A percentile compares a stretch with the other conserved stretches of the same genome.
phyloP scores from a whole-genome alignment of 2,888 invertebrate genomes.

The Eutolmus rufibarbis region DNA sequence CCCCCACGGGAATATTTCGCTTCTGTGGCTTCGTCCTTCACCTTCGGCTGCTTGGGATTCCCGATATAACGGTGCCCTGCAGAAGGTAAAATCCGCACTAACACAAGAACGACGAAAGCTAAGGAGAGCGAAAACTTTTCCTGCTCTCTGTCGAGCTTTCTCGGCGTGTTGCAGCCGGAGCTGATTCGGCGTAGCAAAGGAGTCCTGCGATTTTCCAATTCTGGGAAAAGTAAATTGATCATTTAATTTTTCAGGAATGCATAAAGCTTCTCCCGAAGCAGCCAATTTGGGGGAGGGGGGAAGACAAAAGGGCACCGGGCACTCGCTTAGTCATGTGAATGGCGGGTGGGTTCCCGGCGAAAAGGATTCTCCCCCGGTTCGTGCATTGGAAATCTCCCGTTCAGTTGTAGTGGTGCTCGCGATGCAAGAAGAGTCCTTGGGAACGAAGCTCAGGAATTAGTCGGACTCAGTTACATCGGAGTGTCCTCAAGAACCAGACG shows the following conservation, averaged over 20 bases:
- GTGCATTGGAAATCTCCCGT: background rate
- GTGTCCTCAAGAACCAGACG: slow-evolving; percentile 9
- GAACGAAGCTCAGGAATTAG: background rate
- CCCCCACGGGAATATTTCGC: background rate
- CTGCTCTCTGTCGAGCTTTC: background rate
- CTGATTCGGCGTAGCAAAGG: background rate
- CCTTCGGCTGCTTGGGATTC: background rate
- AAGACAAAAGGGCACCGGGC: background rate
- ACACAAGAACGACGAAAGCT: background rate
- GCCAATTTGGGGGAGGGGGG: background rate
- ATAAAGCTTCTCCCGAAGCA: background rate
- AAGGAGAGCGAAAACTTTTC: background rate
- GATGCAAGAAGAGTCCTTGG: slow-evolving; percentile 26
- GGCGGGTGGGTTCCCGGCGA: background rate
- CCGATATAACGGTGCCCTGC: background rate
- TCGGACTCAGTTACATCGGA: slow-evolving; percentile 22
- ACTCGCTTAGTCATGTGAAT: background rate
- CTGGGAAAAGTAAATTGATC: background rate
- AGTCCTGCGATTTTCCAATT: background rate
- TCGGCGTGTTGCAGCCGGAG: background rate
- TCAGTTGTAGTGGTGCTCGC: slow-evolving; percentile 9
- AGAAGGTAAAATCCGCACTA: background rate
- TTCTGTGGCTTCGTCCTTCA: slow-evolving; percentile 6
- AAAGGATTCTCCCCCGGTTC: background rate
- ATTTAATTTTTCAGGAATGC: slow-evolving; percentile 15